Conservation (phyloP, 2,797 vertebrate genomes). For the Saxicola maurus region DNA sequence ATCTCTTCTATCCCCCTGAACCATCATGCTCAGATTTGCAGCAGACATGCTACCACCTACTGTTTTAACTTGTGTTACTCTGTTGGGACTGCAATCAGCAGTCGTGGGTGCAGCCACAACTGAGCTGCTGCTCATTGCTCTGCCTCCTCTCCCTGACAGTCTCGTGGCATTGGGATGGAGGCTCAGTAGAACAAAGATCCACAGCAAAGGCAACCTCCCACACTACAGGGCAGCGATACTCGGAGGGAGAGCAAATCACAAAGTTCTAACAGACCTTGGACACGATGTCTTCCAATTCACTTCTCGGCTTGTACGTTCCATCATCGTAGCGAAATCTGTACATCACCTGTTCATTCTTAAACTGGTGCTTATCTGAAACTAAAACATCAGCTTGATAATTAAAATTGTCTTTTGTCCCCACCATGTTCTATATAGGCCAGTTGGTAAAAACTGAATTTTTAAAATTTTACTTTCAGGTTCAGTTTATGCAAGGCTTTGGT, state of each 20-base stretch:
- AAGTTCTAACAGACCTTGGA: slow-evolving; percentile 82
- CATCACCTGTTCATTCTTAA: slow-evolving; percentile 97
- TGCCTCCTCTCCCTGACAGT: background rate
- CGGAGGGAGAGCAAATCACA: background rate
- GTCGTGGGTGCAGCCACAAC: background rate
- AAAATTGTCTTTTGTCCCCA: background rate
- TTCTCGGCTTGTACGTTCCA: slow-evolving; percentile 96
- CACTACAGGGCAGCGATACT: background rate
- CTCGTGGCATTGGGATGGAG: background rate
- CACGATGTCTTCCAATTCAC: slow-evolving; percentile 96
- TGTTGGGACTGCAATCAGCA: background rate
- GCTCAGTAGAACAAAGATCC: background rate
- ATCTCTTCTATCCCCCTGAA: background rate
- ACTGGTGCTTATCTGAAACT: slow-evolving; percentile 99
- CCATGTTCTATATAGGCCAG: background rate
- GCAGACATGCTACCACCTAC: background rate
- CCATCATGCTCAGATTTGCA: background rate
- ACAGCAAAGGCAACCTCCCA: background rate
- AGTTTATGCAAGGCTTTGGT: background rate
- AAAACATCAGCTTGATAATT: background rate
- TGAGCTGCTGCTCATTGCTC: background rate
- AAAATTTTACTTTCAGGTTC: background rate
- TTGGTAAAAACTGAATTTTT: background rate
- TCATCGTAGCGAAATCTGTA: slow-evolving; percentile 98
- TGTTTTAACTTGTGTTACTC: background rate